Percentiles rank a stretch among this genome's conserved stretches.
phyloP scores from a whole-genome alignment of 2,888 invertebrate species.

The Dexiosoma caninum region DNA sequence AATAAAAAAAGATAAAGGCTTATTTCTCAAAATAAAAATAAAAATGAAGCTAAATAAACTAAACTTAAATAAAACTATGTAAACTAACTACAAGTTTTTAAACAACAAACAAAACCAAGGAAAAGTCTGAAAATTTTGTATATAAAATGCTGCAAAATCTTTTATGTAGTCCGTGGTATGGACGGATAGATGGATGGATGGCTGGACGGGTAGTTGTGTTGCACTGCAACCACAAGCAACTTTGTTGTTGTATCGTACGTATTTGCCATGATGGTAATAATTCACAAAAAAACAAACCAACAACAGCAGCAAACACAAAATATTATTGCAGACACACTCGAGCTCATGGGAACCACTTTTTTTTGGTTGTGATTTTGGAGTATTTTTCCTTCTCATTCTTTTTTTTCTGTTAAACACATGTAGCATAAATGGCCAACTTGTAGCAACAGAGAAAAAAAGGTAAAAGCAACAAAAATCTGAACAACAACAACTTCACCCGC shows the following conservation, averaged over 20 bases:
- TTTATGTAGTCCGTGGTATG: constrained; percentile 43
- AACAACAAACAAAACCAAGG: not conserved
- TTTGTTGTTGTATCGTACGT: constrained; percentile 21
- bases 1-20: constrained; percentile 49
- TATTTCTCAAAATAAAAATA: constrained; percentile 25
- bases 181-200: not conserved
- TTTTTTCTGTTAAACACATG: constrained; percentile 37
- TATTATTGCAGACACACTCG: constrained; percentile 73
- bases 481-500: constrained; percentile 34
- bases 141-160: constrained; percentile 42
- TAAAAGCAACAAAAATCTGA: not conserved
- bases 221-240: constrained; percentile 71
- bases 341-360: constrained; percentile 75
- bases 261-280: constrained; percentile 77
- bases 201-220: constrained; percentile 10
- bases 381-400: not conserved
- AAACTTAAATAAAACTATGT: constrained; percentile 51
- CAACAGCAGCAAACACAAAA: constrained; percentile 31
- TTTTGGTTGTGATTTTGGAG: constrained; percentile 17
- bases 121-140: constrained; percentile 24
- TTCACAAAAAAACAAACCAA: constrained; percentile 66
- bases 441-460: not conserved
- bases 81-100: constrained; percentile 31
- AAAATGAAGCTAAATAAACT: constrained; percentile 34
- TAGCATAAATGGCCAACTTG: constrained; percentile 55